These are phyloP conservation scores for Smithornis capensis DNA, from an alignment of 2,113 vertebrate species.

Conservation along the genomic window DNA sequence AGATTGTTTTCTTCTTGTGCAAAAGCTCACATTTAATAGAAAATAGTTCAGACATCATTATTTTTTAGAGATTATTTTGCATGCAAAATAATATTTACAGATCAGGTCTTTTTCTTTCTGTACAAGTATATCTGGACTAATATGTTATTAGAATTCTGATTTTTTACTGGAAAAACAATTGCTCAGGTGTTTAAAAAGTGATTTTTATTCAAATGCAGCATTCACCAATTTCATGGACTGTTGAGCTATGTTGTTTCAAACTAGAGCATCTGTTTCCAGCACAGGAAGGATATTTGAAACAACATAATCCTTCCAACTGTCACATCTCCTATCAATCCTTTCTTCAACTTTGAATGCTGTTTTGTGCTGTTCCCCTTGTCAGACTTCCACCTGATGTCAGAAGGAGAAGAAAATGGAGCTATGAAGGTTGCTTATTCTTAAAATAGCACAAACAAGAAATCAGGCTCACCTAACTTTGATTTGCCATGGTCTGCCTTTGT, in stretches of 20 bases:
- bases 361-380: not conserved
- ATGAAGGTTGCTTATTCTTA: not conserved
- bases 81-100: not conserved
- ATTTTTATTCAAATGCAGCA: not conserved
- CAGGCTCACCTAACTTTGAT: not conserved
- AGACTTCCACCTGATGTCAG: not conserved
- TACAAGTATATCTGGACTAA: not conserved
- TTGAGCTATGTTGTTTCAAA: not conserved
- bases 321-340: not conserved
- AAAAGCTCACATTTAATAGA: not conserved
- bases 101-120: not conserved
- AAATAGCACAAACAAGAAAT: not conserved
- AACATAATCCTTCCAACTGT: rapidly evolving
- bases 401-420: not conserved
- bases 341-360: not conserved
- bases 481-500: not conserved
- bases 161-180: not conserved
- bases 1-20: not conserved
- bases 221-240: not conserved
- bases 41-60: not conserved
- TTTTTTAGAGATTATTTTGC: not conserved
- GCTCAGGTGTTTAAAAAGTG: not conserved
- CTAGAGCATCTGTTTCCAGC: not conserved
- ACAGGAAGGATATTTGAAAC: not conserved
- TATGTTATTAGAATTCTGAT: not conserved